Percentiles rank a stretch among this genome's conserved stretches.
These are phyloP conservation scores for Ochotona curzoniae DNA, from an alignment of 2,113 vertebrate species.

Conservation along the genomic window DNA sequence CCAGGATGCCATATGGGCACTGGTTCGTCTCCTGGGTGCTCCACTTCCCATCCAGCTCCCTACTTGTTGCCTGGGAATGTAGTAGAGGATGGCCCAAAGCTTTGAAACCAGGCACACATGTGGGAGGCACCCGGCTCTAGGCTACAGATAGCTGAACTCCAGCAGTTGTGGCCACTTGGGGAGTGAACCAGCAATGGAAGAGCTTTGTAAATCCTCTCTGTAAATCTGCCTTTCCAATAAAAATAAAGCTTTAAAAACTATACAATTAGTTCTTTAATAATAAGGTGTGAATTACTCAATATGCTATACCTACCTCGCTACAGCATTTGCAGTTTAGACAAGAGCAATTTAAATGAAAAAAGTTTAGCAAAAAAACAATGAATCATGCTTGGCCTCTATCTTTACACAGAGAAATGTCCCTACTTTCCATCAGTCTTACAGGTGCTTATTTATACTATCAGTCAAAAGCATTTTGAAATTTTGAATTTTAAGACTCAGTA, in stretches of 20 bases:
- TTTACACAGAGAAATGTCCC: slow-evolving; percentile 34
- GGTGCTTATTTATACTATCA: slow-evolving; percentile 10
- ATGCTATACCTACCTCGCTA: slow-evolving; percentile 14
- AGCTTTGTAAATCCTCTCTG: no score
- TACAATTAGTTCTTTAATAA: slow-evolving; percentile 51
- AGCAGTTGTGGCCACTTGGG: no score
- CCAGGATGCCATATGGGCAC: no score
- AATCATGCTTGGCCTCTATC: slow-evolving; percentile 35
- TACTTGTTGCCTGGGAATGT: no score
- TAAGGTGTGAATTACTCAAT: slow-evolving; percentile 5
- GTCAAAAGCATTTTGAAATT: background rate
- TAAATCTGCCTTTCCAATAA: no score
- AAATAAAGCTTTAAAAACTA: background rate
- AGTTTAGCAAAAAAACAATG: slow-evolving; percentile 46
- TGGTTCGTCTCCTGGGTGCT: no score
- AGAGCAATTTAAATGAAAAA: slow-evolving; percentile 19
- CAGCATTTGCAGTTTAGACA: slow-evolving; percentile 49
- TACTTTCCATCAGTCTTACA: slow-evolving; percentile 49
- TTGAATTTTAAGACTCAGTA: slow-evolving; percentile 50
- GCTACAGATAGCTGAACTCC: no score
- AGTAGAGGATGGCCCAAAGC: no score
- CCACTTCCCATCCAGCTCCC: no score
- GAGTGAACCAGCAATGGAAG: no score
- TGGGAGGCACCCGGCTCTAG: no score
- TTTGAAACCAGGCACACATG: no score